Conservation (phyloP, 1,140 invertebrate genomes). For the Charaxes varanes region DNA sequence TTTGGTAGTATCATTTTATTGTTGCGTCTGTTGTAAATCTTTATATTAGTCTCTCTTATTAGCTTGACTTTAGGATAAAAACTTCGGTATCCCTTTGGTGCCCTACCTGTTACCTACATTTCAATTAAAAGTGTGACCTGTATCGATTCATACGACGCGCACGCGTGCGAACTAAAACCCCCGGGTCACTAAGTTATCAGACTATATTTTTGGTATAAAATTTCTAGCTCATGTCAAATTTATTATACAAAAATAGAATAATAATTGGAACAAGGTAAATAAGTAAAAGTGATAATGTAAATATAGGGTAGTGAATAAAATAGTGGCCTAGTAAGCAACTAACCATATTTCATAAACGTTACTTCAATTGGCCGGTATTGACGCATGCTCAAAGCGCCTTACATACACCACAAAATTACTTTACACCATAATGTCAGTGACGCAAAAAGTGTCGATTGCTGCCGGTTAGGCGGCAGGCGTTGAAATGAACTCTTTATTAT, state of each 20-base stretch:
- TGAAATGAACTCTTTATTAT: constrained; percentile 36
- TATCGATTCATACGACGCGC: constrained; percentile 52
- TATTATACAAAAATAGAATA: too few species aligned
- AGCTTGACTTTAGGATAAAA: constrained; percentile 12
- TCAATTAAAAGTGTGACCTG: constrained; percentile 27
- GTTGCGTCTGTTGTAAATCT: constrained; percentile 10
- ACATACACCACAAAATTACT: constrained; percentile 48
- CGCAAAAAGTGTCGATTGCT: constrained; percentile 35
- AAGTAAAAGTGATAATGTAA: too few species aligned
- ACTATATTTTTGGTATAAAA: too few species aligned
- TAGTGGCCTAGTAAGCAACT: too few species aligned
- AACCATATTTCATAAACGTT: constrained; percentile 30
- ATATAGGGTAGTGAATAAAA: constrained; percentile 23
- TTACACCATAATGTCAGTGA: constrained; percentile 46
- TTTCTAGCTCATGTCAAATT: too few species aligned
- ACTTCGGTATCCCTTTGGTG: constrained; percentile 11
- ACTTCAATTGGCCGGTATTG: constrained; percentile 41
- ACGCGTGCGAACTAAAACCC: constrained; percentile 57
- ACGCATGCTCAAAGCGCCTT: constrained; percentile 52
- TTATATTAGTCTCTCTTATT: too few species aligned
- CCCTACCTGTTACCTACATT: constrained; percentile 24
- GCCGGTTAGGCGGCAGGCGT: constrained; percentile 46
- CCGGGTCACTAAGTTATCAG: too few species aligned
- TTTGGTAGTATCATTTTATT: too few species aligned
- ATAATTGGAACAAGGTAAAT: too few species aligned